phyloP scores from a whole-genome alignment of 2,113 vertebrate genomes.

The Conger conger region DNA sequence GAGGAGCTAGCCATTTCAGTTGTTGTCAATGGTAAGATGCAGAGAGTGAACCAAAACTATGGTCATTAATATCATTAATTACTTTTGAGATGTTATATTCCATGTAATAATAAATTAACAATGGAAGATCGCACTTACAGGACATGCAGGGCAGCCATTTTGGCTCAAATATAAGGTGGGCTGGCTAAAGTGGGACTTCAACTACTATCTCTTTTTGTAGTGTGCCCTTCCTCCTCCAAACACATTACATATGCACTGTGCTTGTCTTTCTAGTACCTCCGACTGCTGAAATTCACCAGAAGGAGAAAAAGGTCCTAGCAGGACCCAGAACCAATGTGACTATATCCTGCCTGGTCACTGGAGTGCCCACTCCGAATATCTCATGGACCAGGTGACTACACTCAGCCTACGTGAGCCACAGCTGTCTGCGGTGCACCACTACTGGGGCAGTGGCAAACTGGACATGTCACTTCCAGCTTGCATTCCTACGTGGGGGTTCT shows the following conservation, averaged over 20 bases:
- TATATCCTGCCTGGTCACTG: conserved; percentile 62
- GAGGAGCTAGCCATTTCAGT: conserved; percentile 48
- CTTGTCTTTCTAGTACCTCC: conserved; percentile 56
- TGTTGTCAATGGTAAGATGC: conserved; percentile 62
- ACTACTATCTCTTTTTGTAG: too few relatives aligned
- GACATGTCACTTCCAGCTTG: too few relatives aligned
- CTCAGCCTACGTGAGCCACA: neutral
- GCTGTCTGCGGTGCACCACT: neutral
- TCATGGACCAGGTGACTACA: conserved; percentile 60
- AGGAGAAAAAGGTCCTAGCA: conserved; percentile 52
- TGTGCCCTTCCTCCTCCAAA: too few relatives aligned
- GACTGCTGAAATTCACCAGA: conserved; percentile 42
- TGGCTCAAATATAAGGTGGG: too few relatives aligned
- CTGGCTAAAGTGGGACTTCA: too few relatives aligned
- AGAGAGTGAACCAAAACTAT: too few relatives aligned
- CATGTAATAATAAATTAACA: too few relatives aligned
- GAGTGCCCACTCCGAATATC: conserved; percentile 62
- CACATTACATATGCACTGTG: neutral
- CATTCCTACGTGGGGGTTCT: too few relatives aligned
- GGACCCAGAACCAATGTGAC: conserved; percentile 60
- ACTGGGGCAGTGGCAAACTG: conserved; percentile 4
- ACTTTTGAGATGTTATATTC: too few relatives aligned
- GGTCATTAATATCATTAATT: too few relatives aligned
- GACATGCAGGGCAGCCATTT: too few relatives aligned
- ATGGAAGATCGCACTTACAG: too few relatives aligned